A percentile compares a stretch with the other conserved stretches of the same genome.
phyloP scores from a whole-genome alignment of 2,113 vertebrate genomes.

The Neogobius melanostomus region DNA sequence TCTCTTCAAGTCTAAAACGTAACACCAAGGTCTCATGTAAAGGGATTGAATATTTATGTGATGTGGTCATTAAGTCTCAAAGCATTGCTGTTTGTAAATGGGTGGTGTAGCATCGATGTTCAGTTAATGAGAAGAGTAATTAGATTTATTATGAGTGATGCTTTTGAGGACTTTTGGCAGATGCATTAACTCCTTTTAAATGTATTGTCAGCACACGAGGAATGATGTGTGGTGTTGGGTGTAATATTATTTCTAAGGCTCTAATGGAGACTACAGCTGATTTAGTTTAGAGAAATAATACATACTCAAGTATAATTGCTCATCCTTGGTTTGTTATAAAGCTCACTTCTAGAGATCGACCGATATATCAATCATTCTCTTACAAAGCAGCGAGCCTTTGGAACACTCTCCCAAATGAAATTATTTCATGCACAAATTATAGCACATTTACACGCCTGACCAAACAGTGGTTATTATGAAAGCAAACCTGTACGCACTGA shows the following conservation, averaged over 20 bases:
- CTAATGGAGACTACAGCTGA: no score
- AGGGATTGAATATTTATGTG: background rate
- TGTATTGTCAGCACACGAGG: background rate
- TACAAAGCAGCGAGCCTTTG: no score
- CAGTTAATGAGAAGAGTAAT: constrained; percentile 4
- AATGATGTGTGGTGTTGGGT: background rate
- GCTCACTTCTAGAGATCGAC: no score
- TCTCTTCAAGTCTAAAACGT: background rate
- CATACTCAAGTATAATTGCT: background rate
- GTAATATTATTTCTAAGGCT: background rate
- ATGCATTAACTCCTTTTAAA: background rate
- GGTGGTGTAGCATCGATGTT: constrained; percentile 1
- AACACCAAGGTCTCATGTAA: background rate
- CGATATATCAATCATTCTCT: no score
- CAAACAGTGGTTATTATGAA: no score
- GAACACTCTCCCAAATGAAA: no score
- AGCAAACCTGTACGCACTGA: no score
- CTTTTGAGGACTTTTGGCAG: background rate
- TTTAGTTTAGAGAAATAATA: no score
- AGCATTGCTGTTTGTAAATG: constrained; percentile 3
- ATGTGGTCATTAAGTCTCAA: constrained; percentile 8
- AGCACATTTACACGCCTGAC: no score
- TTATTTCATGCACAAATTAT: no score
- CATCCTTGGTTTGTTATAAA: no score
- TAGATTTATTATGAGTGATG: constrained; percentile 3